Percentiles rank a stretch among this genome's conserved stretches.
phyloP scores from a whole-genome alignment of 2,797 vertebrate genomes.

The Eupleurogrammus muticus region DNA sequence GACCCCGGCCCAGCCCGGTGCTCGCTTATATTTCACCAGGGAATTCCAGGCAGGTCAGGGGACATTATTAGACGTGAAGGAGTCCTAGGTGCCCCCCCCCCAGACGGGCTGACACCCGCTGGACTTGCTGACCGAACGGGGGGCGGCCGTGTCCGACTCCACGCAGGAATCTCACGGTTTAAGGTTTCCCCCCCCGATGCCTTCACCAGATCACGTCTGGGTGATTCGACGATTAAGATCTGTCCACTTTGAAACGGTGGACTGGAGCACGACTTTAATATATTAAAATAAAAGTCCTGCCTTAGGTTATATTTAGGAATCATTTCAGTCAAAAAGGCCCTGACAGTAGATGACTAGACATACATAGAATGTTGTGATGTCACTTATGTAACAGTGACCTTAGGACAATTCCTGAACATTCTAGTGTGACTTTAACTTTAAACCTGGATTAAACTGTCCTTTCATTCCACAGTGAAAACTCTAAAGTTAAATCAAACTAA shows the following conservation, averaged over 20 bases:
- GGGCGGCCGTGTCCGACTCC: not conserved
- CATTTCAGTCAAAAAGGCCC: no score
- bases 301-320: no score
- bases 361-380: no score
- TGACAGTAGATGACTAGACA: no score
- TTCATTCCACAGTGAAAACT: no score
- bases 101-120: not conserved
- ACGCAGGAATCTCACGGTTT: slow-evolving; percentile 10
- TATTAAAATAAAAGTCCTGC: no score
- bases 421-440: no score
- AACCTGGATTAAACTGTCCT: no score
- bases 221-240: not conserved
- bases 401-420: no score
- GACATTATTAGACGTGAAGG: slow-evolving; percentile 70
- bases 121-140: slow-evolving; percentile 6
- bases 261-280: no score
- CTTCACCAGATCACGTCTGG: fast-evolving
- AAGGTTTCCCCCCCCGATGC: not conserved
- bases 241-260: not conserved
- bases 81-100: slow-evolving; percentile 43
- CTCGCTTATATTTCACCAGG: slow-evolving; percentile 54
- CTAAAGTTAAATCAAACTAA: no score
- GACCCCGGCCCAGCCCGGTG: slow-evolving; percentile 11
- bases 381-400: no score
- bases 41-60: slow-evolving; percentile 75